Base-by-base conservation (phyloP, 2,113 vertebrate genomes). In the Neolamprologus falcicula region DNA sequence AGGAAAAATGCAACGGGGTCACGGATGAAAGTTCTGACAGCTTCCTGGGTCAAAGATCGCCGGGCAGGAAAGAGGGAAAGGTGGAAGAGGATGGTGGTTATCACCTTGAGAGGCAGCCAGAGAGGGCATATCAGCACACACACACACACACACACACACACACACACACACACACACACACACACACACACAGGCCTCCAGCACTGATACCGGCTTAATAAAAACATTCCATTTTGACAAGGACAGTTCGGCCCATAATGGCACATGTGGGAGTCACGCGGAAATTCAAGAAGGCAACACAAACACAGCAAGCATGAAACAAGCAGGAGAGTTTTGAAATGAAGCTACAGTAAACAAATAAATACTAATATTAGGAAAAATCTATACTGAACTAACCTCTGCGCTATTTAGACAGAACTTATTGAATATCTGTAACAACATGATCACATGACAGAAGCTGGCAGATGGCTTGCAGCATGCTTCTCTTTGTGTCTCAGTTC, bases 381-480 rank as follows among this genome's bases (percentile, higher is more conserved):
- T 47, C 35, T 11, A 57, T 47, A 54, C 19, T 57, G 33, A 84
- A 81, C 19, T 33, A 79, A 76, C 9, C 57, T 71, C 35, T 31
- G 7, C 24, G 26, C 59, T 55, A 6, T 19, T 83, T 26, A 31
- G 73, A 83, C 59, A 79, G 14, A 78, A 33, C 59, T 92, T 92
- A 88, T 24, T 88, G 87, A 90, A 89, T 76, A 83, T 80, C 73
- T 0, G 66, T 19, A 31, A 11, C 42, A 50, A 76, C 71, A 35
- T 33, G 7, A 83, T 90, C 86, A 86, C 89, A 90, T 90, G 90
- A 54, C 83, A 24, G 71, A 83, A 53, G 92, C 91, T 89, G 92
- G 91, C 94, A 95, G 95, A 94, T 90, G 90, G 94, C 45, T 79
- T 54, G 82, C 88, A 80, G 89, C n/a, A 19, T 31, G 73, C 28